Conservation (phyloP, 2,113 vertebrate genomes). For the Proteles cristata region DNA sequence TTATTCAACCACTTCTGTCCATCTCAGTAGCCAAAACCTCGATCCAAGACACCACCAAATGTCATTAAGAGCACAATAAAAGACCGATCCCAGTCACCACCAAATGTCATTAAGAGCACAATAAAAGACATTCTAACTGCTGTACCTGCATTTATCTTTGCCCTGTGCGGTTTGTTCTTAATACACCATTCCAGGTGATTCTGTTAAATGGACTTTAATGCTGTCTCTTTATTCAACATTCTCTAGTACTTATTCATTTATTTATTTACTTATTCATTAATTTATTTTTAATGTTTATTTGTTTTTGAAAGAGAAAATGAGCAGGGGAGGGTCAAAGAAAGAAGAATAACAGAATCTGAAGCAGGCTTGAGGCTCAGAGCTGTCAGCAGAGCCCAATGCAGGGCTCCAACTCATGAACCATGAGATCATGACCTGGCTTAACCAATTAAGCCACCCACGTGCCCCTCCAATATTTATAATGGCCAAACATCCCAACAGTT, state of each 20-base stretch:
- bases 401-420: too few species aligned
- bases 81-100: not conserved
- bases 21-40: not conserved
- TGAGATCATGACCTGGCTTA: too few species aligned
- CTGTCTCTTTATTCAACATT: not conserved
- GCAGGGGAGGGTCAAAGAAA: too few species aligned
- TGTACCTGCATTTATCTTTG: not conserved
- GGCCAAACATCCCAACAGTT: not conserved
- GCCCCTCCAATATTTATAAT: too few species aligned
- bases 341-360: too few species aligned
- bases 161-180: not conserved
- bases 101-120: not conserved
- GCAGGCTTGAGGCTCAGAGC: too few species aligned
- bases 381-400: too few species aligned
- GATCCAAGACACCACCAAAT: not conserved
- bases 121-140: not conserved
- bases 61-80: too few species aligned
- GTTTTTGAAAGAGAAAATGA: too few species aligned
- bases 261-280: too few species aligned
- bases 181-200: not conserved
- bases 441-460: too few species aligned
- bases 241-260: not conserved
- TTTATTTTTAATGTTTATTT: too few species aligned
- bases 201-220: not conserved
- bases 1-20: not conserved